Base-by-base conservation (phyloP, 1,140 invertebrate species). In the Lordiphosa mommai region DNA sequence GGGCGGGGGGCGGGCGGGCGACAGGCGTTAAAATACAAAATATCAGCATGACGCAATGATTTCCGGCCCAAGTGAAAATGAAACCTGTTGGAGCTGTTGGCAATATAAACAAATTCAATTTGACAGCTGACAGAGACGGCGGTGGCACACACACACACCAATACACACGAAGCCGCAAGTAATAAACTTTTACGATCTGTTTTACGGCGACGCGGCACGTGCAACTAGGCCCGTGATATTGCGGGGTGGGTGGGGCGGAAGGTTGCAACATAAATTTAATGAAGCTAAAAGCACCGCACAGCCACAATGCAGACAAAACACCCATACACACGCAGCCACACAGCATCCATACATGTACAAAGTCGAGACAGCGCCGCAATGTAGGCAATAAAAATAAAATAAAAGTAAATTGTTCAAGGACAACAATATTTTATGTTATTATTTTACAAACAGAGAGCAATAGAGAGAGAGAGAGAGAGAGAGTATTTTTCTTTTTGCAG, bases 91-190 rank as follows among this genome's bases (percentile, higher is more conserved):
- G 71, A 74, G 66, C 50, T 68, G 72, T 59, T 72, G 44, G 77
- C 77, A 77, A 87, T 87, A 87, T 87, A 87, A 87, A 87, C 86
- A 87, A 87, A 87, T 87, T 87, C 85, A 87, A 87, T 87, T 87
- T 87, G 86, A 87, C 86, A 87, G 86, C 82, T 86, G 76, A 86
- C 85, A 84, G 79, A 65, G 58, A 72, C 60, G 73, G 65, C 63
- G 56, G 65, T 37, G 51, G 49, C 13, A 40, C 47, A 56, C 33
- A 52, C 30, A 63, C 50, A 64, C 50, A 43, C 23, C 46, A 57
- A 43, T 34, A 66, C 37, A 40, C 36, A 49, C 47, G 49, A 82
- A 82, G 77, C 77, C 77, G 77, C 84, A 84, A 86, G 76, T 88
- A 86, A 87, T 87, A 88, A 87, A 87, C 60, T 87, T 87, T 87